Evolutionary conservation across 1,140 invertebrate genomes (phyloP), one percentile per base, ranked within the genome.

Genomic region (Conus ventricosus): DNA sequence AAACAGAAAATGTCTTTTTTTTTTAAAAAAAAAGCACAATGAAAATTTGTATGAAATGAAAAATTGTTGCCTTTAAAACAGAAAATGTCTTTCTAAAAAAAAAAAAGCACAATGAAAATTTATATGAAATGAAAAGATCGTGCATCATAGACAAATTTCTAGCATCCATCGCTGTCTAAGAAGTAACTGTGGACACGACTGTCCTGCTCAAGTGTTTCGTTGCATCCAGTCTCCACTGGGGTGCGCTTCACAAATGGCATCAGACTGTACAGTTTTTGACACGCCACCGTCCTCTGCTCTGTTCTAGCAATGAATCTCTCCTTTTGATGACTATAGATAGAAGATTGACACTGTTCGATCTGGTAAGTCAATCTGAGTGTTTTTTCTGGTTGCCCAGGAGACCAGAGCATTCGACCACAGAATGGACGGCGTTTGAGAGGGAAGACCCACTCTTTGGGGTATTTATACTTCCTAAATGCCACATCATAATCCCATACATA

Each of bases 401-500:
- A 87, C n/a, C 87, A 83, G 15, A 91, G 63, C 57, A 84, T 51
- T 15, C 88, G 81, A 10, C 84, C 88, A 20, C 75, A 71, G 54
- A 91, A 91, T 20, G 88, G 84, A 4, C 90, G 88, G 11, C 17
- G 17, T 23, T 15, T 67, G 39, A 90, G 27, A 5, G 91, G 91
- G 76, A 91, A 91, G 13, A 91, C 25, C n/a, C 86, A 80, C 7
- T 78, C 23, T 71, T 88, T 91, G 23, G 20, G 63, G 57, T 63
- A 91, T 20, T 27, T 60, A 67, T 86, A 88, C 27, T 54, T 82
- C 13, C 60, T 11, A 11, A 27, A 53, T 25, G 51, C 84, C 17
- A 84, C 85, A 27, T 88, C 84, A 20, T 53, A 27, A 88, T 91
- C 89, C 90, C 90, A 91, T 8, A 92, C 88, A 71, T 92, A 90